A percentile compares a stretch with the other conserved stretches of the same genome.
These are phyloP conservation scores for Danio choprae DNA, from an alignment of 2,797 vertebrate species.

Conservation along the genomic window DNA sequence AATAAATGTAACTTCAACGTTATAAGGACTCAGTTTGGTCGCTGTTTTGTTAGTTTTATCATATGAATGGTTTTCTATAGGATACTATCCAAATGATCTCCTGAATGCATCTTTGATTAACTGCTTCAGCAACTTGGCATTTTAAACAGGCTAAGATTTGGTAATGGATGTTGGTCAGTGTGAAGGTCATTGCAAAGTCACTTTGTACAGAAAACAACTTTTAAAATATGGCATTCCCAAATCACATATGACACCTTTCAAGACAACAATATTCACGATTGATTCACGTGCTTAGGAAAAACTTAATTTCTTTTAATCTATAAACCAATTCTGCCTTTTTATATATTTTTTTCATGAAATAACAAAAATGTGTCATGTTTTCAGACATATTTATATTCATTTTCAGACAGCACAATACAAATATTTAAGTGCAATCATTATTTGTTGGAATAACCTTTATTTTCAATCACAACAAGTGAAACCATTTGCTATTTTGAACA, in stretches of 20 bases:
- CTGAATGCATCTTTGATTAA: background rate
- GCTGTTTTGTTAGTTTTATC: background rate
- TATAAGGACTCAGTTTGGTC: background rate
- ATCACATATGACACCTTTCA: background rate
- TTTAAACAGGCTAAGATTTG: background rate
- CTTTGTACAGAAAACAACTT: background rate
- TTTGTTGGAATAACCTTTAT: no score
- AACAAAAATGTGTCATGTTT: no score
- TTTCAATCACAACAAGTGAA: no score
- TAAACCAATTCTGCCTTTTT: no score
- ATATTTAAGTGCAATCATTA: no score
- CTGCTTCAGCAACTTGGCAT: background rate
- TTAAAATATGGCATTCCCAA: no score
- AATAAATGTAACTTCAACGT: background rate
- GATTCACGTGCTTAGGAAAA: no score
- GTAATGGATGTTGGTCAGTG: background rate
- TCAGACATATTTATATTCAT: no score
- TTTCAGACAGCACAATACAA: no score
- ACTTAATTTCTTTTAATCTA: no score
- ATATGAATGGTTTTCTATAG: background rate
- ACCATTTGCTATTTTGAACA: no score
- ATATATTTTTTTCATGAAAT: no score
- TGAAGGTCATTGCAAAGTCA: conserved; percentile 20
- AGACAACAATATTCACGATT: background rate
- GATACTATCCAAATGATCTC: background rate